Conservation (phyloP, 2,888 invertebrate species). For the Tethea ocularis region DNA sequence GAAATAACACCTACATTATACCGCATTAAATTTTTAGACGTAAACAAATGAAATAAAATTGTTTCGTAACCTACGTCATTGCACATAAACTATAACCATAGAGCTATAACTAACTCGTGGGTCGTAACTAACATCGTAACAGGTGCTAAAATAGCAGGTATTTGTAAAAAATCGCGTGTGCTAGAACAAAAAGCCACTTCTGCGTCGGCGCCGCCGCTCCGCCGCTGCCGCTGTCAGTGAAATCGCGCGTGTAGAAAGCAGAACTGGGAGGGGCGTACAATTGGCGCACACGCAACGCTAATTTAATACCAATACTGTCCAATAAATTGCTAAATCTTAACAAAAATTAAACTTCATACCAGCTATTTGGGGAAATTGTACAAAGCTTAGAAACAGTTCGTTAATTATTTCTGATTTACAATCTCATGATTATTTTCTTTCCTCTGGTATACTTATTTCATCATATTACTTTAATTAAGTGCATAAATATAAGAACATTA, state of each 20-base stretch:
- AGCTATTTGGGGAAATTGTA: too few relatives aligned
- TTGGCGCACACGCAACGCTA: conserved; percentile 57
- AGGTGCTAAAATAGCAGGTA: conserved; percentile 56
- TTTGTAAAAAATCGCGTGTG: conserved; percentile 74
- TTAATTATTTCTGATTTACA: not conserved
- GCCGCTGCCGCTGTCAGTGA: conserved; percentile 54
- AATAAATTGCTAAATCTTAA: not conserved
- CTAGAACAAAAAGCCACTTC: conserved; percentile 53
- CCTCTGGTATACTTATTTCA: too few relatives aligned
- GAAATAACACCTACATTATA: too few relatives aligned
- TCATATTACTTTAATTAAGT: too few relatives aligned
- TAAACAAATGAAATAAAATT: not conserved
- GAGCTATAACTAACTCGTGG: not conserved
- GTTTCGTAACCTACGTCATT: not conserved
- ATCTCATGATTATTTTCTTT: not conserved
- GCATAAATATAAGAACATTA: too few relatives aligned
- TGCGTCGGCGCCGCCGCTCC: conserved; percentile 29
- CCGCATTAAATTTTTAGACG: not conserved
- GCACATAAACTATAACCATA: conserved; percentile 6
- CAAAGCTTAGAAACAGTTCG: not conserved
- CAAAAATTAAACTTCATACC: not conserved
- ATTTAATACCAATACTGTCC: conserved; percentile 40
- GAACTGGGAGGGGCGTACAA: conserved; percentile 70
- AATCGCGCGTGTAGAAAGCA: conserved; percentile 83
- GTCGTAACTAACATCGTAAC: conserved; percentile 33